Conservation (phyloP, 2,888 invertebrate species). For the Himalopsyche kuldschensis region DNA sequence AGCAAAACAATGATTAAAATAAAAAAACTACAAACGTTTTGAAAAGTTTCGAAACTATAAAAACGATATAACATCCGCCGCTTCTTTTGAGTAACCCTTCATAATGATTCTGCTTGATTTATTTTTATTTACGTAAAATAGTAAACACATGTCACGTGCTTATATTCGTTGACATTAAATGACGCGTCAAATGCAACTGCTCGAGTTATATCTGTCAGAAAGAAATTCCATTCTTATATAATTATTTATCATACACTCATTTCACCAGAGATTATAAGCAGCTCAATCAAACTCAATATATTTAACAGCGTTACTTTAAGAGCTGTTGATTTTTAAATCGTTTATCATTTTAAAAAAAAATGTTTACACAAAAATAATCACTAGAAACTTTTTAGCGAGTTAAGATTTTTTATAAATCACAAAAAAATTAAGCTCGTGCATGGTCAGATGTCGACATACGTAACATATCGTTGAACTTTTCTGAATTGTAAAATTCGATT, state of each 20-base stretch:
- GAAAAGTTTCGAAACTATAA: neutral
- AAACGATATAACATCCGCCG: neutral
- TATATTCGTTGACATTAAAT: neutral
- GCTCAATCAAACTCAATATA: too few species aligned
- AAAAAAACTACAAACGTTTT: neutral
- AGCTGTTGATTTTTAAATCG: too few species aligned
- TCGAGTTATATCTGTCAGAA: neutral
- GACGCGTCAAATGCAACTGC: neutral
- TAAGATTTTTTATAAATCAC: neutral
- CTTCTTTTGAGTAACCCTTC: neutral
- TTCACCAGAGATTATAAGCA: too few species aligned
- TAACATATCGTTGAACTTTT: neutral
- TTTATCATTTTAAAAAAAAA: too few species aligned
- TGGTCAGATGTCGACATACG: neutral
- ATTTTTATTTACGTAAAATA: neutral
- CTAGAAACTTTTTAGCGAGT: neutral
- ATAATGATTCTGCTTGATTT: neutral
- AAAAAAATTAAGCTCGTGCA: neutral
- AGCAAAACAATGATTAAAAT: neutral
- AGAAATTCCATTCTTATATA: neutral
- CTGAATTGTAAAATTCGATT: neutral
- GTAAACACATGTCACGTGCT: constrained; percentile 2
- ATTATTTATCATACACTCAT: too few species aligned
- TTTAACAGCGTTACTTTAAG: too few species aligned
- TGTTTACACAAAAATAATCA: too few species aligned